These are phyloP conservation scores for Psilopogon haemacephalus DNA, from an alignment of 2,113 vertebrate species.

Conservation along the genomic window DNA sequence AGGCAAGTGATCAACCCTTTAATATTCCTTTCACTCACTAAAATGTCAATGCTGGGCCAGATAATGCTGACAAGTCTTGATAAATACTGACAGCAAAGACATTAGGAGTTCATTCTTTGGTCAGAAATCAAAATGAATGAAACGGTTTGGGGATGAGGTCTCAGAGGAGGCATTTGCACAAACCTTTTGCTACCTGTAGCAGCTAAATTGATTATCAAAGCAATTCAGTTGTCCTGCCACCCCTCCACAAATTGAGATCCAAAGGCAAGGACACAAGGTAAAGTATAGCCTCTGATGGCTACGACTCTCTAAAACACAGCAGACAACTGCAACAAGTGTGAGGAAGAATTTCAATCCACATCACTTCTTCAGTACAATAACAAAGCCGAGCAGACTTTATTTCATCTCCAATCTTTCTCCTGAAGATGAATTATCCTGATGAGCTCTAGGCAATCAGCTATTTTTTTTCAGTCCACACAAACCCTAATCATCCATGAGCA, in stretches of 20 bases:
- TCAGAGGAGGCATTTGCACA: background rate
- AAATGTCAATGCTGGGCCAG: background rate
- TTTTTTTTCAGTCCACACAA: slow-evolving; percentile 32
- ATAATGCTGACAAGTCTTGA: background rate
- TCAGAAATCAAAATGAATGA: background rate
- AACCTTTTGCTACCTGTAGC: background rate
- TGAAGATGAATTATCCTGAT: background rate
- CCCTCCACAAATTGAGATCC: background rate
- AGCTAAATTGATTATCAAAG: background rate
- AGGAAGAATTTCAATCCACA: background rate
- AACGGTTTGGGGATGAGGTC: background rate
- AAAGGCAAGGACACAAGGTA: background rate
- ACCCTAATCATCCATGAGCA: background rate
- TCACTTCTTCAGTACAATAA: background rate
- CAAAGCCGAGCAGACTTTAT: background rate
- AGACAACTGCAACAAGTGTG: background rate
- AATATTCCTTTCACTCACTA: background rate
- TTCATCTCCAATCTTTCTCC: background rate
- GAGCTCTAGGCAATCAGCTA: background rate
- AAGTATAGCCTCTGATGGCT: background rate
- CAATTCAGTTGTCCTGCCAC: background rate
- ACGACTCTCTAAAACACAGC: background rate
- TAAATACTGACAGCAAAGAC: background rate
- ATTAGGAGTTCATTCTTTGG: background rate
- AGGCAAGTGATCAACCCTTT: background rate